Evolutionary conservation across 2,888 invertebrate species (phyloP), one percentile per base, ranked within the genome.

Genomic region (Phyllotreta striolata): DNA sequence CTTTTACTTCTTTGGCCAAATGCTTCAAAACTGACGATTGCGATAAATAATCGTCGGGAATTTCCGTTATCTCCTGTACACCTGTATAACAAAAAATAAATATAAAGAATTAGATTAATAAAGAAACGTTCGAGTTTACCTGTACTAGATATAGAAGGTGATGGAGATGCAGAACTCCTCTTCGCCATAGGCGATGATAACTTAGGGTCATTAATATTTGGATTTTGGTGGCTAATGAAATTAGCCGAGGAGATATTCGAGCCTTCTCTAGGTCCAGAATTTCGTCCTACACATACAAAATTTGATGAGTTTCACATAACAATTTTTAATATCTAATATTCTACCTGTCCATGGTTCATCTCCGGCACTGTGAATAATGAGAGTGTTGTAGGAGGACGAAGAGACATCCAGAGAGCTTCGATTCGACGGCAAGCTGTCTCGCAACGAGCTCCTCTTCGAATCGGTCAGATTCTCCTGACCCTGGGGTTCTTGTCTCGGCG

Each of bases 401-500:
- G 91, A 91, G 3, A 90, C 89, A 78, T 91, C 91, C 72, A 90
- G 81, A 1, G 88, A 88, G 75, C 89, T 90, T 51, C 90, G 84
- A 78, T 90, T 90, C 34, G 83, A 82, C 63, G 84, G 84, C 70
- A 85, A 77, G 77, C 84, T 85, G 70, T 85, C 85, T 72, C 89
- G 87, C 39, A 89, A 79, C 8, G 87, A 87, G 68, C 79, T 89
- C 76, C 83, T 85, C 81, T 84, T 88, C 73, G 84, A 87, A 76
- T 77, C 83, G 69, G 84, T 85, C 66, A 86, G 85, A 81, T 91
- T 93, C 81, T 95, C 95, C 81, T 95, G 94, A 0, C 95, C 95
- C 80, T 95, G 95, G 0, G 95, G 95, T 79, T 95, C 95, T 76
- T 95, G 95, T 40, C 95, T 85, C 5, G 91, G 89, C 0, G 91